phyloP scores from a whole-genome alignment of 2,888 invertebrate genomes.

The Drosophila heteroneura region DNA sequence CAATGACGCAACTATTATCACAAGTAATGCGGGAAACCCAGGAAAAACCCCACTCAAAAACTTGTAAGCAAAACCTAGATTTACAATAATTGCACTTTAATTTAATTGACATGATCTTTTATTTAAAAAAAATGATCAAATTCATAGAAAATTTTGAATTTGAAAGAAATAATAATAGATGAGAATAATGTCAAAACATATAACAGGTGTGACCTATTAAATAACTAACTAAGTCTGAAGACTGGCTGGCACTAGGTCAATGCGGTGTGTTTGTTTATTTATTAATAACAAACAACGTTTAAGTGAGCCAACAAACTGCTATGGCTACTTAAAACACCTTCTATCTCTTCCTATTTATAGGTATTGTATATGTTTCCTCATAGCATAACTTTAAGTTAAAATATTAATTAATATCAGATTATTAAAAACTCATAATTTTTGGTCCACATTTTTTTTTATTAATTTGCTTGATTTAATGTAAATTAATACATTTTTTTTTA shows the following conservation, averaged over 20 bases:
- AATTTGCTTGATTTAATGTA: background rate
- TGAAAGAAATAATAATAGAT: background rate
- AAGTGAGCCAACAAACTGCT: background rate
- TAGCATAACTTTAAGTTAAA: background rate
- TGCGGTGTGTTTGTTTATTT: background rate
- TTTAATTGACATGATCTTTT: background rate
- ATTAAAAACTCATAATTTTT: background rate
- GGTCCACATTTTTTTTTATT: background rate
- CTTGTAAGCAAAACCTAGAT: background rate
- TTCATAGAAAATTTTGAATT: background rate
- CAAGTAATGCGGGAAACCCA: background rate
- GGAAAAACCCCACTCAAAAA: background rate
- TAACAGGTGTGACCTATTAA: background rate
- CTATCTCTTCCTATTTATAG: background rate
- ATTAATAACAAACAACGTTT: constrained; percentile 2
- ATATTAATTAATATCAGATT: background rate
- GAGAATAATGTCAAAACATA: background rate
- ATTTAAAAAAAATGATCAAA: background rate
- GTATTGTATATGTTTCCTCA: background rate
- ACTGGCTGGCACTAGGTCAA: background rate
- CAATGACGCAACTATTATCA: background rate
- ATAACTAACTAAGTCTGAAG: background rate
- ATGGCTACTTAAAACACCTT: background rate
- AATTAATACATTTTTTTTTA: background rate
- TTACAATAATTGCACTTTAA: background rate